Evolutionary conservation across 2,113 vertebrate species (phyloP), one percentile per base, ranked within the genome.

Genomic region (Copsychus sechellarum): DNA sequence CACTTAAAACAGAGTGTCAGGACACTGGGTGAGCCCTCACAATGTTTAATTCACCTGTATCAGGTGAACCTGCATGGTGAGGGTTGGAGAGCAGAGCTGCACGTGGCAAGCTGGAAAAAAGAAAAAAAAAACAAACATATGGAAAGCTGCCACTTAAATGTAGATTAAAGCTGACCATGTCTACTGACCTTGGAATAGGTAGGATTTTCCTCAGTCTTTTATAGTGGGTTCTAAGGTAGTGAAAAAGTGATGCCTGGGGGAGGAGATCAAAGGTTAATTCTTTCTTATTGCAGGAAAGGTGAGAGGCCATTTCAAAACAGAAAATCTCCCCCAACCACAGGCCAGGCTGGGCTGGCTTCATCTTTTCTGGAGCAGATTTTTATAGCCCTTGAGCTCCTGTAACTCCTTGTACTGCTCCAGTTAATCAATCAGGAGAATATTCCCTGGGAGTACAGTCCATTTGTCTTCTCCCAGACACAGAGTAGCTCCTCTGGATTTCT

Each of bases 381-480:
- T 85, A 97, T 94, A 91, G 93, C 87, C 90, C 95, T 96, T 92
- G 53, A 90, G 93, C 88, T 96, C 73, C 88, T 81, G 70, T 96
- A 96, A 93, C 56, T 85, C 26, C 74, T 79, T 73, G 83, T 67
- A n/a, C 33, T 84, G 61, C 42, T 94, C 74, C 92, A 96, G 77
- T 94, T 94, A 95, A 93, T 96, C 92, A 93, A 76, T 94, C 88
- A 95, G 94, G 76, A 84, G 87, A 90, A 58, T 85, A 83, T 95
- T 96, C 87, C 86, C 94, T 90, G 72, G 77, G 90, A 93, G 57
- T n/a, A 11, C 56, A 76, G 36, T 57, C 42, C 65, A 29, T 93
- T 96, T 96, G 79, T 74, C 73, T 93, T 79, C 53, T 66, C 70
- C n/a, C 48, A 77, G 81, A n/a, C 71, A 48, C 1, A 26, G 76